Conservation (phyloP, 2,113 vertebrate genomes). For the Myxocyprinus asiaticus region DNA sequence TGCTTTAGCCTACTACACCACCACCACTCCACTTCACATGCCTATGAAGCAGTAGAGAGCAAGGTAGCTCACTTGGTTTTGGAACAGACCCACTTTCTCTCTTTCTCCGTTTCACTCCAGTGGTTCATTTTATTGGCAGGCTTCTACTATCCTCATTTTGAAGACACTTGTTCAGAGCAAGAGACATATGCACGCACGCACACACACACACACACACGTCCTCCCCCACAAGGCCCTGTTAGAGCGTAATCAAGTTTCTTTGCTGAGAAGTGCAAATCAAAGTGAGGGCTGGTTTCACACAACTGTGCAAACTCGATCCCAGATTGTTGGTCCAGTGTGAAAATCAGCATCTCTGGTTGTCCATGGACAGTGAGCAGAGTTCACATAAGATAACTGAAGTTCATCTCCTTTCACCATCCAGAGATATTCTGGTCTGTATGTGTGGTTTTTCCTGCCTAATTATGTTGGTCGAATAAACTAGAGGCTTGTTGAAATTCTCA, state of each 20-base stretch:
- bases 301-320: neutral
- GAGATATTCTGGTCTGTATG: neutral
- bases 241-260: constrained; percentile 25
- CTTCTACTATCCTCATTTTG: constrained; percentile 24
- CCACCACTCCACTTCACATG: too few relatives aligned
- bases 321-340: neutral
- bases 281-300: neutral
- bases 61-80: too few relatives aligned
- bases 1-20: too few relatives aligned
- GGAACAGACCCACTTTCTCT: neutral
- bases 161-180: constrained; percentile 25
- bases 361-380: neutral
- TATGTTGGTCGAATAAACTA: neutral
- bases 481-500: constrained; percentile 13
- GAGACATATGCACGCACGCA: constrained; percentile 7
- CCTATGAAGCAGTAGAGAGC: too few relatives aligned
- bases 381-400: constrained; percentile 20
- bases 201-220: constrained; percentile 1
- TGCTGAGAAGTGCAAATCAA: neutral
- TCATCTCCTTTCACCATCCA: neutral
- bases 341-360: neutral
- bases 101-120: constrained; percentile 21
- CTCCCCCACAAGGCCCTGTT: constrained; percentile 33
- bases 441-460: constrained; percentile 12
- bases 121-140: constrained; percentile 29